A percentile compares a stretch with the other conserved stretches of the same genome.
phyloP scores from a whole-genome alignment of 2,797 vertebrate species.

The Schizothorax lantsangensis region DNA sequence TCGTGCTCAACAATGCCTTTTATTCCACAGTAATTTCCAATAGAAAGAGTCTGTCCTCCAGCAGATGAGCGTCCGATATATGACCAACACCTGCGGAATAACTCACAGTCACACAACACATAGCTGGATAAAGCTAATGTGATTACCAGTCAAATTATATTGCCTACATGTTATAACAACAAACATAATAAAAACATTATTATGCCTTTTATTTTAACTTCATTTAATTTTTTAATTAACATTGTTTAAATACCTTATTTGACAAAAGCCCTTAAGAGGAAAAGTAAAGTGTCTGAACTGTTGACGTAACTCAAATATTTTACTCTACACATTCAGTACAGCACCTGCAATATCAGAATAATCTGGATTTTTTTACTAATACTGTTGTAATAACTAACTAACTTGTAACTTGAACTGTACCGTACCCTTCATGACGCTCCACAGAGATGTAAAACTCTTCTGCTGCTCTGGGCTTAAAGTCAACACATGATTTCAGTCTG shows the following conservation, averaged over 20 bases:
- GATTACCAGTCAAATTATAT: neutral
- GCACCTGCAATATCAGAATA: neutral
- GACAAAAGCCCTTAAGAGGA: too few relatives aligned
- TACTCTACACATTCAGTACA: neutral
- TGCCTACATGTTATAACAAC: neutral
- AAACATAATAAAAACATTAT: neutral
- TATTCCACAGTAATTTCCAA: conserved; percentile 78
- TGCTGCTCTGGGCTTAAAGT: too few relatives aligned
- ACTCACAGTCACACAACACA: conserved; percentile 1
- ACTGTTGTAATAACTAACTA: too few relatives aligned
- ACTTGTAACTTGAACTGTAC: too few relatives aligned
- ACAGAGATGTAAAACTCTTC: conserved; percentile 79
- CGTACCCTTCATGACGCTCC: conserved; percentile 72
- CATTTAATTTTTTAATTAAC: too few relatives aligned
- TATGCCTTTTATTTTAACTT: too few relatives aligned
- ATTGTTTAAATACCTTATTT: too few relatives aligned
- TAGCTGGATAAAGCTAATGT: neutral
- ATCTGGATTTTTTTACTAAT: conserved; percentile 34
- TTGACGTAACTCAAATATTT: neutral
- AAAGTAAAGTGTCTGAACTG: neutral
- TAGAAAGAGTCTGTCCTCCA: conserved; percentile 80
- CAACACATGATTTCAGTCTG: conserved; percentile 11
- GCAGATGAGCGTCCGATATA: conserved; percentile 66
- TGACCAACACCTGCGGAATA: conserved; percentile 83
- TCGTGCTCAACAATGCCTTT: conserved; percentile 80